A percentile compares a stretch with the other conserved stretches of the same genome.
Evolutionary conservation across 2,113 vertebrate species (phyloP).

Genomic region (Nannospalax galili): DNA sequence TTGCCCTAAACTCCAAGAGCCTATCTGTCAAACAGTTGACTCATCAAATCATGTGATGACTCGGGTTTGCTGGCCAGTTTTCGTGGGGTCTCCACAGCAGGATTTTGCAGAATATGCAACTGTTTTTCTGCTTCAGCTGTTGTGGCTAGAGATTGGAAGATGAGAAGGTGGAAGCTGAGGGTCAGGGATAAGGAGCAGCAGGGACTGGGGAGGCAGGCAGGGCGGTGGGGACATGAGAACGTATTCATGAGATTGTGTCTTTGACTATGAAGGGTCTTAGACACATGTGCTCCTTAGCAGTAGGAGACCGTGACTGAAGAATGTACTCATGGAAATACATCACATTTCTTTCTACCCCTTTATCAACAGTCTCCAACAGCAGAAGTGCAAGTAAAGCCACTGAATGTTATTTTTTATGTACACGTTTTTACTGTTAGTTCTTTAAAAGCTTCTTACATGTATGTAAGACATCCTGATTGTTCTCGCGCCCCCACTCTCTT

Average conservation of each 20-base stretch:
- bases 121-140: not conserved
- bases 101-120: not conserved
- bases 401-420: no score
- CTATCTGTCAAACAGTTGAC: accelerated
- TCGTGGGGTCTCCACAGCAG: not conserved
- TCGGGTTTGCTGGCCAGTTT: not conserved
- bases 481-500: no score
- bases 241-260: not conserved
- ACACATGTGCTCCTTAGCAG: not conserved
- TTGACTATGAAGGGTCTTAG: not conserved
- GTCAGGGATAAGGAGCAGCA: no score
- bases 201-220: not conserved
- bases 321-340: not conserved
- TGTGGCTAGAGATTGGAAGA: not conserved
- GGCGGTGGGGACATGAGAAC: no score
- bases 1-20: not conserved
- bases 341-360: not conserved
- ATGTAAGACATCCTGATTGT: no score
- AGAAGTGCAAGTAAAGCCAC: not conserved
- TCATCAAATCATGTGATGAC: not conserved
- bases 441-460: not conserved
- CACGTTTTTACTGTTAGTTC: not conserved
- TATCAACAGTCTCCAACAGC: not conserved
- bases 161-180: not conserved
- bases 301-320: not conserved